Evolutionary conservation across 2,888 invertebrate genomes (phyloP).

Genomic region (Xiphydria camelus): DNA sequence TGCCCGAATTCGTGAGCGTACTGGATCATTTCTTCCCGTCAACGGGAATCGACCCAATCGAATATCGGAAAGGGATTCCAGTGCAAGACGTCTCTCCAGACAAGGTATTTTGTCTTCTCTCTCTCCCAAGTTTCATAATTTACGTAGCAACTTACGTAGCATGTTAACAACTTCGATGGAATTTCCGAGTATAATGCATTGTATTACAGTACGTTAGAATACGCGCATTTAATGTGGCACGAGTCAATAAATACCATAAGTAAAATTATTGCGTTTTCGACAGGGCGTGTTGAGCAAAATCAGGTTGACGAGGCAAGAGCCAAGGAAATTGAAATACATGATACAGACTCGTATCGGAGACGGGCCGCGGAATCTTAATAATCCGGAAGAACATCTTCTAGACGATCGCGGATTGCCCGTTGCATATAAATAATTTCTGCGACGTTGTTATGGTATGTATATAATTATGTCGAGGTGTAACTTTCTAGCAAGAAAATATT

Average conservation of each 20-base stretch:
- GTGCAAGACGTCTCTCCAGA: slow-evolving; percentile 40
- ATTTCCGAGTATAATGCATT: slow-evolving; percentile 29
- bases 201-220: slow-evolving; percentile 9
- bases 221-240: no score
- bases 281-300: slow-evolving; percentile 47
- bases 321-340: slow-evolving; percentile 75
- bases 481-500: no score
- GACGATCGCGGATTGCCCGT: slow-evolving; percentile 60
- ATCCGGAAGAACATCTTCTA: slow-evolving; percentile 60
- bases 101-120: slow-evolving; percentile 44
- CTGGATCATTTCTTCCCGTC: slow-evolving; percentile 76
- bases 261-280: slow-evolving; percentile 8
- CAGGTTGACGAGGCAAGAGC: slow-evolving; percentile 53
- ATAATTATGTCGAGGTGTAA: no score
- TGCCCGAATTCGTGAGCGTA: slow-evolving; percentile 69
- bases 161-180: slow-evolving; percentile 31
- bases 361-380: slow-evolving; percentile 68
- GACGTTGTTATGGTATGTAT: no score
- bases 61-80: slow-evolving; percentile 65
- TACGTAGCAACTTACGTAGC: no score
- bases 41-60: slow-evolving; percentile 46
- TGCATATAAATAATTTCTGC: slow-evolving; percentile 10
- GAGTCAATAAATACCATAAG: no score
- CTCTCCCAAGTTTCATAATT: slow-evolving; percentile 1
- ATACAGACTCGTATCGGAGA: slow-evolving; percentile 83